These are phyloP conservation scores for Tenthredo mesomela DNA, from an alignment of 2,888 invertebrate genomes.

Conservation along the genomic window DNA sequence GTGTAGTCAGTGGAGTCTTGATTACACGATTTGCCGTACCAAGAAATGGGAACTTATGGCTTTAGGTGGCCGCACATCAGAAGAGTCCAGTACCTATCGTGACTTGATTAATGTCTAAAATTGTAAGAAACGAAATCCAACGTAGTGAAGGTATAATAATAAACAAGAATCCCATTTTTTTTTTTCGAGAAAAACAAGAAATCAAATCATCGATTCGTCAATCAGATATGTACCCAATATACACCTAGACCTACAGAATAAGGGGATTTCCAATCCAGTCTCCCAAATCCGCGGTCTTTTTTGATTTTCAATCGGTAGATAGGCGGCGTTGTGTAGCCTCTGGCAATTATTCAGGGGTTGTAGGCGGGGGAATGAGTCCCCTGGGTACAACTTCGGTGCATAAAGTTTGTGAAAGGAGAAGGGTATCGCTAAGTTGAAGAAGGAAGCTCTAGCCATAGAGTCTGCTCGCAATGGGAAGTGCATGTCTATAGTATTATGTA, in stretches of 20 bases:
- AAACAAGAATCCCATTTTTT: not conserved
- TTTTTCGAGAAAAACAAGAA: not conserved
- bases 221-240: not conserved
- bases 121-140: not conserved
- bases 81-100: not conserved
- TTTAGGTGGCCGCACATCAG: not conserved
- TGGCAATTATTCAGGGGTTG: constrained; percentile 71
- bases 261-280: constrained; percentile 4
- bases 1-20: not conserved
- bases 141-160: not conserved
- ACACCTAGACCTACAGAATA: not conserved
- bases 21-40: constrained; percentile 12
- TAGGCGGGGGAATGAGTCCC: constrained; percentile 71
- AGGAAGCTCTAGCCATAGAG: constrained; percentile 61
- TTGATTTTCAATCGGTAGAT: constrained; percentile 71
- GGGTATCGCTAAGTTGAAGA: constrained; percentile 59
- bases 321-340: constrained; percentile 60
- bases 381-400: constrained; percentile 70
- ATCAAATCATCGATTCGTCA: not conserved
- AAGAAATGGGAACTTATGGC: constrained; percentile 27
- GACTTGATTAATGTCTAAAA: constrained; percentile 9
- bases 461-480: constrained; percentile 55
- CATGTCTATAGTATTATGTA: not conserved
- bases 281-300: constrained; percentile 52
- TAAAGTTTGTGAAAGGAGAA: constrained; percentile 67